Evolutionary conservation across 2,888 invertebrate genomes (phyloP).

Genomic region (Drosophila cognata): DNA sequence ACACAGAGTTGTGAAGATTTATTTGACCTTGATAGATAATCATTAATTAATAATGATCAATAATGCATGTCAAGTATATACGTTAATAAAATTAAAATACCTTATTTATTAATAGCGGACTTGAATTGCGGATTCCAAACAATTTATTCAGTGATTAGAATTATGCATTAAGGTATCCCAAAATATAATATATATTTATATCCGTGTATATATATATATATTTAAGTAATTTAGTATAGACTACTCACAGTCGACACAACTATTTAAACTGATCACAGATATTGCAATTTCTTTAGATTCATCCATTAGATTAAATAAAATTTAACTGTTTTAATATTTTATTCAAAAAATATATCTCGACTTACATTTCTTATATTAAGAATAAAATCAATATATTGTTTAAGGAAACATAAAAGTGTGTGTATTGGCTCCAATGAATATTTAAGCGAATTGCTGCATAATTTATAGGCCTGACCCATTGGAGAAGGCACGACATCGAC

Average conservation of each 20-base stretch:
- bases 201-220: neutral
- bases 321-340: neutral
- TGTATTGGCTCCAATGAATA: neutral
- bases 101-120: neutral
- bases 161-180: neutral
- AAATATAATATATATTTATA: neutral
- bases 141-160: neutral
- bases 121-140: neutral
- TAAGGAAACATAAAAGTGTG: neutral
- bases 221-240: neutral
- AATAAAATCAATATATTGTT: neutral
- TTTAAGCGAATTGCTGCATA: constrained; percentile 1
- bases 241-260: too few relatives aligned
- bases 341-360: neutral
- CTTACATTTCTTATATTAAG: neutral
- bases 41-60: neutral
- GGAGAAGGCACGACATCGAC: constrained; percentile 30
- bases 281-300: neutral
- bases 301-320: neutral
- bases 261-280: neutral
- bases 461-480: constrained; percentile 46
- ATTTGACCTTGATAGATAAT: neutral
- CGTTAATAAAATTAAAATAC: neutral
- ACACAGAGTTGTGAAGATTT: neutral
- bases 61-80: neutral